phyloP scores from a whole-genome alignment of 2,888 invertebrate genomes.

The Linyphia triangularis region DNA sequence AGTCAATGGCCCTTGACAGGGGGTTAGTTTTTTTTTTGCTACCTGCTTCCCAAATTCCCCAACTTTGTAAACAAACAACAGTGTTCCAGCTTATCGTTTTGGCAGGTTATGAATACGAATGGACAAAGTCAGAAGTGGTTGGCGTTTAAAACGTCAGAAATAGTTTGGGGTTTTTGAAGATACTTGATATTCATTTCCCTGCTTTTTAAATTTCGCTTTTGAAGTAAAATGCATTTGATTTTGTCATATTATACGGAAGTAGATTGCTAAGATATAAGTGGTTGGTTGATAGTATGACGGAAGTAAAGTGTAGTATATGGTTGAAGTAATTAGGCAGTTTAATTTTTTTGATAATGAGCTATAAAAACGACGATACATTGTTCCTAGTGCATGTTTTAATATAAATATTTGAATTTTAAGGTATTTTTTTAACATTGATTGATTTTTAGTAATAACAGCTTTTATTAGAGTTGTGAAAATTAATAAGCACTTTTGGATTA shows the following conservation, averaged over 20 bases:
- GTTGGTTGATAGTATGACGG: neutral
- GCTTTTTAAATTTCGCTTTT: neutral
- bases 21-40: neutral
- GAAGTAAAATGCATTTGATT: neutral
- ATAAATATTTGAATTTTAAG: no score
- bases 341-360: no score
- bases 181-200: neutral
- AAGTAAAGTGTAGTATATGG: neutral
- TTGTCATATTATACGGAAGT: neutral
- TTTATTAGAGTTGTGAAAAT: no score
- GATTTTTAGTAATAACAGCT: no score
- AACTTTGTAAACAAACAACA: neutral
- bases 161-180: neutral
- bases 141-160: conserved; percentile 10
- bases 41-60: neutral
- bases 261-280: neutral
- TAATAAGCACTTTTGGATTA: no score
- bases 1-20: conserved; percentile 47
- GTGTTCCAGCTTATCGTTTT: neutral
- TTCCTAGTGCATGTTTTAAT: no score
- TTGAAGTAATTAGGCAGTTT: no score
- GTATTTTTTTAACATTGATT: no score
- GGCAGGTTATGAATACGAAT: neutral
- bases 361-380: no score
- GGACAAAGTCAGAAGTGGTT: neutral